Base-by-base conservation (phyloP, 2,797 vertebrate genomes). In the Clarias fuscus region DNA sequence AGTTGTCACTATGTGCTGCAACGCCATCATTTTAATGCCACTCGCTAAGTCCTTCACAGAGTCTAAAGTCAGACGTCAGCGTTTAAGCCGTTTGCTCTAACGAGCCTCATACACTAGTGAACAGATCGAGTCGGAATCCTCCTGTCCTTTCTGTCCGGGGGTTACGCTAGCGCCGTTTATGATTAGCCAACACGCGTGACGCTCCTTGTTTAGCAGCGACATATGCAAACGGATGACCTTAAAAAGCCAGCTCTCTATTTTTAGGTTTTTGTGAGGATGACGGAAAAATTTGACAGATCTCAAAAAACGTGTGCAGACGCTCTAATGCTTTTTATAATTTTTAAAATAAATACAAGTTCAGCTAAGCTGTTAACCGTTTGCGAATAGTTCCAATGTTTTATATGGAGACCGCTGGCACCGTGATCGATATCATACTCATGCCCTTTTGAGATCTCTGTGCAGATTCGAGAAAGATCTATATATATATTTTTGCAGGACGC, bases 161-260 rank as follows among this genome's bases (percentile, higher is more conserved):
- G 15, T 22, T 3, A 11, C 7, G 33, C 27, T 43, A 33, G 20
- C 79, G 40, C 53, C 3, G 13, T 13, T 56, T 56, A 56, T 56
- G 53, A 56, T 56, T 13, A 56, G 71, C 59, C 85, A 67, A 53
- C 68, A 1, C 17, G 10, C 48, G 48, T 2, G 48, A 53, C 4
- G 88, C 93, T 91, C 89, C 92, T 76, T 93, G 92, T 91, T 89
- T 71, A 68, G 43, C 85, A 20, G 65, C 85, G 20, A 82, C 71
- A 20, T 88, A 87, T 90, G 62, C 75, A 67, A 20, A 87, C 86
- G 30, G 82, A 86, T 92, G 91, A 89, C 95, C 94, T 93, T 95
- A 94, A 95, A 95, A 94, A 95, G 94, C 73, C 88, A 88, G 77
- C 82, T 85, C 82, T 88, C 94, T 95, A 95, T 95, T 95, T 95